phyloP scores from a whole-genome alignment of 2,888 invertebrate genomes.

The Hypselothyrea guttata region DNA sequence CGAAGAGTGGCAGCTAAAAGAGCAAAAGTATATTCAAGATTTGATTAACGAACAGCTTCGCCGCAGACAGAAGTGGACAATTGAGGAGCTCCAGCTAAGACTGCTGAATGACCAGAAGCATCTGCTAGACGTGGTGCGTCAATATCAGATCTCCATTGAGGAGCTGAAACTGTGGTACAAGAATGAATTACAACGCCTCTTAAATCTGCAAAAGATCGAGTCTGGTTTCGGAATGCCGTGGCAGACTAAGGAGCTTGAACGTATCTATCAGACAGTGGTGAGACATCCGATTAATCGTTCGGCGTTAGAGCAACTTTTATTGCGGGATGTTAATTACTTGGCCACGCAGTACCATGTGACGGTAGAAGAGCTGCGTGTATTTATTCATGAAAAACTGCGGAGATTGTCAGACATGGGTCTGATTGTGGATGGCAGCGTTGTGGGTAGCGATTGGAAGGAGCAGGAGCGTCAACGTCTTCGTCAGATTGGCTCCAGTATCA shows the following conservation, averaged over 20 bases:
- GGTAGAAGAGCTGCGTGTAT: conserved; percentile 70
- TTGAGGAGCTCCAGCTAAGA: conserved; percentile 76
- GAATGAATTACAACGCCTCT: conserved; percentile 68
- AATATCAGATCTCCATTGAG: conserved; percentile 71
- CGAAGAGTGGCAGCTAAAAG: conserved; percentile 73
- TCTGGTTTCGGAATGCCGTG: conserved; percentile 64
- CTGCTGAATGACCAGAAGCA: conserved; percentile 66
- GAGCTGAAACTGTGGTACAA: conserved; percentile 76
- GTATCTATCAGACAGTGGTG: conserved; percentile 62
- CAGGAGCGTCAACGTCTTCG: conserved; percentile 74
- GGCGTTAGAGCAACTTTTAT: conserved; percentile 63
- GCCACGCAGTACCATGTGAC: conserved; percentile 66
- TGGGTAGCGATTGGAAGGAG: conserved; percentile 61
- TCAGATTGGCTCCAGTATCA: conserved; percentile 68
- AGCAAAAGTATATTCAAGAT: conserved; percentile 69
- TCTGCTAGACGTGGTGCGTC: conserved; percentile 59
- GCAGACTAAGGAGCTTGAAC: conserved; percentile 75
- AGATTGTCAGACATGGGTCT: conserved; percentile 72
- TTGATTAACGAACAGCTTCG: conserved; percentile 67
- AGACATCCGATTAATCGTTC: conserved; percentile 64
- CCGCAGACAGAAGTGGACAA: conserved; percentile 72
- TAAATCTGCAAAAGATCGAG: conserved; percentile 63
- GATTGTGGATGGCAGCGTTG: conserved; percentile 25
- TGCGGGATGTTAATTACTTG: conserved; percentile 43
- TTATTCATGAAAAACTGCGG: conserved; percentile 72